Evolutionary conservation across 2,888 invertebrate genomes (phyloP), one percentile per base, ranked within the genome.

Genomic region (Atrina japonica): DNA sequence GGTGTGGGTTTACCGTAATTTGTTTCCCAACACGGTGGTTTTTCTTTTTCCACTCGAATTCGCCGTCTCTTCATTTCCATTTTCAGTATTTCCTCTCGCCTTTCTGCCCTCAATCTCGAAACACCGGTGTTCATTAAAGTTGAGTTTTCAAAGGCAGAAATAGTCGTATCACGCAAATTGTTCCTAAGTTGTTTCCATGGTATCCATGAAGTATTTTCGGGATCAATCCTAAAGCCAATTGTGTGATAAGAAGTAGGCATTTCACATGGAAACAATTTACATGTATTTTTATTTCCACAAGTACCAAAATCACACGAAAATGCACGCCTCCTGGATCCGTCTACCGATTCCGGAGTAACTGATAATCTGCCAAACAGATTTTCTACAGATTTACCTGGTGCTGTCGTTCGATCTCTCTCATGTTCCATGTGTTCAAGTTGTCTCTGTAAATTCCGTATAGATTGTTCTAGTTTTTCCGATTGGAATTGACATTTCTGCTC

Each of bases 1-100:
- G 81, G 66, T 14, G 75, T 76, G 6, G 79, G 76, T 66, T 74
- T 75, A 1, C 81, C 81, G 49, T 81, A 81, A 35, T 81, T 79
- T 23, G 74, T 66, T 47, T 66, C 73, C 67, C 81, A 75, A 5
- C 75, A 69, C 7, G 70, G 47, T 1, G 81, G 81, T 61, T 76
- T 78, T 30, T 74, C 73, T 64, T 77, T 74, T 23, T 58, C 50
- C 30, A 63, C 56, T 25, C 29, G 23, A 29, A 56, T 63, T 23
- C 71, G 27, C 25, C 71, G 49, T 6, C 58, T 58, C 21, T 72
- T 58, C 67, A 72, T 72, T 50, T 72, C 71, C 29, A 43, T 16
- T 58, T 61, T 63, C 16, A 72, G 21, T 23, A 72, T 63, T 45
- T 66, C 71, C 21, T 61, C 66, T 40, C 71, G 35, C 43, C 67